phyloP scores from a whole-genome alignment of 2,797 vertebrate genomes.

The Aulostomus chinensis region DNA sequence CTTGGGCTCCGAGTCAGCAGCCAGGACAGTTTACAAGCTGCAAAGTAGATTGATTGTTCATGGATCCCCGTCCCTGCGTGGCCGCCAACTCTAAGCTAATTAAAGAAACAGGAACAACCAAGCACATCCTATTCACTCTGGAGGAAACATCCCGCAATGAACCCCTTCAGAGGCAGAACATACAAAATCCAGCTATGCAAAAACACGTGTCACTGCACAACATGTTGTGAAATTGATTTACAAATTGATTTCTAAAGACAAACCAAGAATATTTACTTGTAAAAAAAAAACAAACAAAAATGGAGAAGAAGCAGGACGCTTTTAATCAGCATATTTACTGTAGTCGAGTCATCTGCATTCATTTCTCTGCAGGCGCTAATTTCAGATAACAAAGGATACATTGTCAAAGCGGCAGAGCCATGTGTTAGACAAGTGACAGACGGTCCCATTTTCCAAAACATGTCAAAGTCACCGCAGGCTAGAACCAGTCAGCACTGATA shows the following conservation, averaged over 20 bases:
- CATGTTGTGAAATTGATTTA: background rate
- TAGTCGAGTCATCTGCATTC: slow-evolving; percentile 9
- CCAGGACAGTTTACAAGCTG: slow-evolving; percentile 71
- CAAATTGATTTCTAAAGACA: too few relatives aligned
- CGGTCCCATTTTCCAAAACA: background rate
- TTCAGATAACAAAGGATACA: slow-evolving; percentile 11
- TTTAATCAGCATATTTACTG: slow-evolving; percentile 1
- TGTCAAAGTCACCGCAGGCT: too few relatives aligned
- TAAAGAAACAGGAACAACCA: slow-evolving; percentile 61
- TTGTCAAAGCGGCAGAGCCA: background rate
- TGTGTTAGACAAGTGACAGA: background rate
- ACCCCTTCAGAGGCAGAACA: slow-evolving; percentile 5
- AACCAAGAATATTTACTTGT: too few relatives aligned
- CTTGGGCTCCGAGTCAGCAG: slow-evolving; percentile 54
- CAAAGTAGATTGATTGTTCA: slow-evolving; percentile 73
- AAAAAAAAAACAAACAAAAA: too few relatives aligned
- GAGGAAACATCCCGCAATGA: slow-evolving; percentile 29
- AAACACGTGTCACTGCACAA: slow-evolving; percentile 3
- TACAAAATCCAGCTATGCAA: background rate
- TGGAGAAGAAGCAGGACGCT: background rate
- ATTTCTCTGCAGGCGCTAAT: slow-evolving; percentile 4
- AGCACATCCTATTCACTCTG: slow-evolving; percentile 35
- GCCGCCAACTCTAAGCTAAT: slow-evolving; percentile 71
- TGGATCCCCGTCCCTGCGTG: slow-evolving; percentile 44
- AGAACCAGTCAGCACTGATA: too few relatives aligned